Base-by-base conservation (phyloP, 2,113 vertebrate species). In the Penelope pileata region DNA sequence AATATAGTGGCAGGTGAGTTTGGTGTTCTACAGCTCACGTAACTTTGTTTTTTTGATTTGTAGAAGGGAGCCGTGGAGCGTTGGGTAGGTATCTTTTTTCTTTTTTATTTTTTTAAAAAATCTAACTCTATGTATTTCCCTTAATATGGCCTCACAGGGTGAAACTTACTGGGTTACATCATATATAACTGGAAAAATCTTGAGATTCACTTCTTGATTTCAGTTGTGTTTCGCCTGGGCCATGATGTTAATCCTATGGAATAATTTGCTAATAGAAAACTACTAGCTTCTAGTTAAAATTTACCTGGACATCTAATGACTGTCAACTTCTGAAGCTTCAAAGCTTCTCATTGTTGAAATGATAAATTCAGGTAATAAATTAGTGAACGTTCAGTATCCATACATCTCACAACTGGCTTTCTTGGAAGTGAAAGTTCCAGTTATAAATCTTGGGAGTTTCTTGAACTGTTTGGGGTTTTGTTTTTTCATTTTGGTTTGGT, bases 11-110 rank as follows among this genome's bases (percentile, higher is more conserved):
- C 59, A 95, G 90, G 95, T 74, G 67, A 93, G 94, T 95, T 94
- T 94, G 88, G 95, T 95, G 42, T 95, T 95, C 80, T 67, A 75
- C 68, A 95, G 94, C 95, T 96, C 59, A 95, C 68, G 83, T 94
- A 96, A 95, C 92, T 90, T 95, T 96, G 92, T 96, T 96, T 96
- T 96, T 96, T 96, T 96, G 88, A 95, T 96, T 96, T 96, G 95
- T 96, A 96, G 96, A 96, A 96, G 96, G 96, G 95, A 16, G 95
- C 95, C 95, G 80, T 94, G 96, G 95, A 94, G 77, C 94, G 94
- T 96, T 96, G 94, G 91, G 92, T 95, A 96, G 96, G 94, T 95
- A 93, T 95, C 51, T 6, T 54, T 36, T 53, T 84, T 72, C 62
- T 87, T 88, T 47, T 60, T 60, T 23, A 48, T 48, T 62, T 51